phyloP scores from a whole-genome alignment of 2,888 invertebrate genomes.

The Diplolepis rosae region DNA sequence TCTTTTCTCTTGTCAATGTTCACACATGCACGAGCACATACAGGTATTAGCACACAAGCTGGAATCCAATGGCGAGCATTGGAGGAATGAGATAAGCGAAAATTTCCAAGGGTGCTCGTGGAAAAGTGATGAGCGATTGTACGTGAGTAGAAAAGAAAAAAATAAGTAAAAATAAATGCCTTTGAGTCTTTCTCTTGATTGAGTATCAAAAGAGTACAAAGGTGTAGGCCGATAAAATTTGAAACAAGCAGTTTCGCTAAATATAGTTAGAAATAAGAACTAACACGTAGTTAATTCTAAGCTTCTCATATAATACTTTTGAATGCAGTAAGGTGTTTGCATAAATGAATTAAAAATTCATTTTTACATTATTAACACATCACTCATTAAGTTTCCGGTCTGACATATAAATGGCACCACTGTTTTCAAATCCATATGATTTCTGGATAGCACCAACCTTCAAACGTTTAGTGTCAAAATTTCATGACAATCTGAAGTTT shows the following conservation, averaged over 20 bases:
- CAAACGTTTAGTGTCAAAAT: no score
- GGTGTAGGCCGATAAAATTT: not conserved
- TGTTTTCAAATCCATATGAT: no score
- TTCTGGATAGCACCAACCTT: no score
- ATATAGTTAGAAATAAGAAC: constrained; percentile 19
- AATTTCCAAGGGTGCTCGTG: constrained; percentile 32
- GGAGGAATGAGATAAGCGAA: not conserved
- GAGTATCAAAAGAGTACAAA: constrained; percentile 4
- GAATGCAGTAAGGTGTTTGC: no score
- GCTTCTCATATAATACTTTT: no score
- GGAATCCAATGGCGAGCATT: not conserved
- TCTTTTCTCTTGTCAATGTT: not conserved
- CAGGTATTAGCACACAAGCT: not conserved
- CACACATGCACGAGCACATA: not conserved
- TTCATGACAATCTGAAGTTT: no score
- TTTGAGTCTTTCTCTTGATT: not conserved
- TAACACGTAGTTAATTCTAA: not conserved
- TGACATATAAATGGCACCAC: no score
- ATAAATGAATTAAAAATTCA: no score
- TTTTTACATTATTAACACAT: no score
- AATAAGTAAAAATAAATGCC: not conserved
- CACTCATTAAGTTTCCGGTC: no score
- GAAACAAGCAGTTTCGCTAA: constrained; percentile 5
- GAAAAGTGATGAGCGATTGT: constrained; percentile 38
- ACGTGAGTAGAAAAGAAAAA: constrained; percentile 39